Evolutionary conservation across 2,113 vertebrate genomes (phyloP).

Genomic region (Sander lucioperca): DNA sequence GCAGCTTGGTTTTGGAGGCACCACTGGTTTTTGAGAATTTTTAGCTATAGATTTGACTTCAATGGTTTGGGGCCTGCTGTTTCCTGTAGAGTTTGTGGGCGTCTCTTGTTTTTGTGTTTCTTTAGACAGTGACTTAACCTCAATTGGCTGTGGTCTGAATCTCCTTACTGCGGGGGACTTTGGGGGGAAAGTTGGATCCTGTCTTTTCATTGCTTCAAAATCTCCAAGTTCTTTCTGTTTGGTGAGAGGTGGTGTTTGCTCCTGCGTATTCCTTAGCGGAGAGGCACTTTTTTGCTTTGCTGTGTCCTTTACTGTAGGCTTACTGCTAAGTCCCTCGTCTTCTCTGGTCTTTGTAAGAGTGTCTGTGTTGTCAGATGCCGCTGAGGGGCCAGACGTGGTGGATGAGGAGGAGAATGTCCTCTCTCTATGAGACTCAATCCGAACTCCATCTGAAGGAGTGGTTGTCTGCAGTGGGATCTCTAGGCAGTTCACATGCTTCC

Average conservation of each 20-base stretch:
- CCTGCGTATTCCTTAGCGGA: constrained; percentile 16
- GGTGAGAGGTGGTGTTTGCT: constrained; percentile 39
- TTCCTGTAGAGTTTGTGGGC: constrained; percentile 37
- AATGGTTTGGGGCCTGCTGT: constrained; percentile 75
- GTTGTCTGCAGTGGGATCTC: constrained; percentile 82
- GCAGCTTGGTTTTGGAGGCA: constrained; percentile 81
- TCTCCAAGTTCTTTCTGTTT: constrained; percentile 59
- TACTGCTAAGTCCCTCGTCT: constrained; percentile 29
- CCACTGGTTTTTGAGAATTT: constrained; percentile 78
- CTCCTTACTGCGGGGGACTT: constrained; percentile 71
- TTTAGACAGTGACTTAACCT: constrained; percentile 77
- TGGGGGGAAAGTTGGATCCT: constrained; percentile 74
- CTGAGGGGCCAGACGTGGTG: constrained; percentile 30
- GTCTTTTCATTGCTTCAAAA: constrained; percentile 76
- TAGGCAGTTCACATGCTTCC: constrained; percentile 83
- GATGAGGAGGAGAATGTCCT: constrained; percentile 69
- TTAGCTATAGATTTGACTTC: constrained; percentile 84
- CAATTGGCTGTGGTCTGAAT: constrained; percentile 76
- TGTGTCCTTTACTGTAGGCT: constrained; percentile 49
- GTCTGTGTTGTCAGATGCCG: constrained; percentile 39
- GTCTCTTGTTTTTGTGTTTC: constrained; percentile 68
- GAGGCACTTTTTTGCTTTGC: constrained; percentile 38
- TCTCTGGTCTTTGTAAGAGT: constrained; percentile 41
- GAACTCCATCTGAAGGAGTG: constrained; percentile 45
- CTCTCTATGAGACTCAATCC: constrained; percentile 59